phyloP scores from a whole-genome alignment of 2,888 invertebrate species.

The Sphaerophoria taeniata region DNA sequence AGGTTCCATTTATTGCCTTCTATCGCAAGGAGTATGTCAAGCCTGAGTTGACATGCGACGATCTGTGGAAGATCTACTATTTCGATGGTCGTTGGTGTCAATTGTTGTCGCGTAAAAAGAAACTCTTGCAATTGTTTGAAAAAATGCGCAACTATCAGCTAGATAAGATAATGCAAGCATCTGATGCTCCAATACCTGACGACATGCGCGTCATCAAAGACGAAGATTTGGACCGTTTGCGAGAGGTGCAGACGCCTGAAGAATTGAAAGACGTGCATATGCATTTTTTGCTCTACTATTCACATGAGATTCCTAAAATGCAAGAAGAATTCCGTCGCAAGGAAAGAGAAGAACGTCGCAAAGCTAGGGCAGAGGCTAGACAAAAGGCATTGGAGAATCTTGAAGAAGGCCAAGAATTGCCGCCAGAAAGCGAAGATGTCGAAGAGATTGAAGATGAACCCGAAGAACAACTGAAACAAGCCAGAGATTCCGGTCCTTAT shows the following conservation, averaged over 20 bases:
- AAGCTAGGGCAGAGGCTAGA: constrained; percentile 81
- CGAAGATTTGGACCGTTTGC: constrained; percentile 91
- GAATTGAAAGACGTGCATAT: constrained; percentile 96
- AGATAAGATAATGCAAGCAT: constrained; percentile 91
- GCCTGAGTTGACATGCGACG: constrained; percentile 96
- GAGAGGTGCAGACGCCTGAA: constrained; percentile 91
- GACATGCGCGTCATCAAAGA: constrained; percentile 92
- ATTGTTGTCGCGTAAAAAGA: constrained; percentile 92
- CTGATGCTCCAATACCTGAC: constrained; percentile 93
- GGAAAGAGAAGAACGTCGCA: constrained; percentile 86
- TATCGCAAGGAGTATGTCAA: constrained; percentile 99
- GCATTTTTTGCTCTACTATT: constrained; percentile 96
- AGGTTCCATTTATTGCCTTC: constrained; percentile 99
- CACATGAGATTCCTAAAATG: constrained; percentile 92
- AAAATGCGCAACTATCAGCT: constrained; percentile 96
- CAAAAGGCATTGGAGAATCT: constrained; percentile 76
- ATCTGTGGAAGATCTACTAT: constrained; percentile 99
- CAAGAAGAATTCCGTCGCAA: constrained; percentile 88
- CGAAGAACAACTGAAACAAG: constrained; percentile 90
- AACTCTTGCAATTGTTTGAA: constrained; percentile 91
- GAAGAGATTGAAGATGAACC: constrained; percentile 85
- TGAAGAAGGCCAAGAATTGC: constrained; percentile 77
- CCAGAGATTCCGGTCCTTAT: constrained; percentile 94
- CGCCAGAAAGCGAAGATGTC: constrained; percentile 86
- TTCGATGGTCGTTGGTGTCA: constrained; percentile 98